Evolutionary conservation across 1,140 invertebrate genomes (phyloP).

Genomic region (Hyles euphorbiae): DNA sequence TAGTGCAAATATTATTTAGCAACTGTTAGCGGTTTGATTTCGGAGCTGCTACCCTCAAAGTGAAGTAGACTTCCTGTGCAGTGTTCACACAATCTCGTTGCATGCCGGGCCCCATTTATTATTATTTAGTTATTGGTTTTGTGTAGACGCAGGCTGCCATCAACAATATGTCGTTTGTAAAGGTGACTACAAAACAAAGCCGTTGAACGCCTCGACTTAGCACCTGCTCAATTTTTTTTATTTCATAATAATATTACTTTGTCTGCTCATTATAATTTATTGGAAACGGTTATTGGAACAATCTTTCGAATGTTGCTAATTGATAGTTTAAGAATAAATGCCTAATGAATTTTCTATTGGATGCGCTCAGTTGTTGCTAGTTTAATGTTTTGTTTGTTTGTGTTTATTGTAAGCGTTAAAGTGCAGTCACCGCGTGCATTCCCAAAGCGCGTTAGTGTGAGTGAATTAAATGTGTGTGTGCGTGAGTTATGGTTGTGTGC

Average conservation of each 20-base stretch:
- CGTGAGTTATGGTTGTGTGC: conserved; percentile 41
- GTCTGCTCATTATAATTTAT: conserved; percentile 24
- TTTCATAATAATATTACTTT: conserved; percentile 7
- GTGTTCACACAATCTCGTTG: conserved; percentile 50
- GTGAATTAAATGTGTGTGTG: conserved; percentile 37
- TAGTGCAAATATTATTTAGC: conserved; percentile 3
- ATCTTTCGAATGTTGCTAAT: background rate
- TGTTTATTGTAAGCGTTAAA: conserved; percentile 72
- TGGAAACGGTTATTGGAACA: conserved; percentile 23
- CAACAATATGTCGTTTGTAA: conserved; percentile 65
- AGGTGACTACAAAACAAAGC: conserved; percentile 68
- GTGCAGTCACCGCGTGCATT: conserved; percentile 75
- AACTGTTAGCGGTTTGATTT: conserved; percentile 19
- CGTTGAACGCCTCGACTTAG: conserved; percentile 48
- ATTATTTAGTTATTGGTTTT: conserved; percentile 66
- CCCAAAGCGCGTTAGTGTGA: conserved; percentile 53
- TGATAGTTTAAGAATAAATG: background rate
- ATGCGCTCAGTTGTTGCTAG: conserved; percentile 48
- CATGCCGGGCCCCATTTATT: conserved; percentile 44
- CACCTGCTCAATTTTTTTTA: conserved; percentile 54
- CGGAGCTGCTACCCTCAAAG: conserved; percentile 32
- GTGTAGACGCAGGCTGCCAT: conserved; percentile 53
- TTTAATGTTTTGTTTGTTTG: conserved; percentile 69
- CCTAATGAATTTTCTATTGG: conserved; percentile 20
- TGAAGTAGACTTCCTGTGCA: conserved; percentile 53